phyloP scores from a whole-genome alignment of 2,113 vertebrate genomes.

The Pogonocichla stellata region DNA sequence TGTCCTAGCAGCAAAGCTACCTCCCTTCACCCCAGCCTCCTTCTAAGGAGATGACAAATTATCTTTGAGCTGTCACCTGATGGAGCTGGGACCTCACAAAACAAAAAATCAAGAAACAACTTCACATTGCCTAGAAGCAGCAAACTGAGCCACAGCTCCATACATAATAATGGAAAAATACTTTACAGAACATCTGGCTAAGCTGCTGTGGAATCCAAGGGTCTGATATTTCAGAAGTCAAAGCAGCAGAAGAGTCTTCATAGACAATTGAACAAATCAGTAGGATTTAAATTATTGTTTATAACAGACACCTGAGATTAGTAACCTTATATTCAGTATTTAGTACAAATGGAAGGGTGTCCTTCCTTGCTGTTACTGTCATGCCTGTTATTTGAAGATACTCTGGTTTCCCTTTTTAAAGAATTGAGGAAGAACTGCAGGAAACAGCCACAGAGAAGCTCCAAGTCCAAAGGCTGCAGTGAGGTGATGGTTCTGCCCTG shows the following conservation, averaged over 20 bases:
- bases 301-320: background rate
- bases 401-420: background rate
- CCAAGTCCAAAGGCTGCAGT: background rate
- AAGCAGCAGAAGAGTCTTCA: background rate
- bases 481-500: background rate
- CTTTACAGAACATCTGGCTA: background rate
- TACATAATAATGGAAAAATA: background rate
- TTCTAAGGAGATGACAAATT: background rate
- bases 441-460: background rate
- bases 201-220: background rate
- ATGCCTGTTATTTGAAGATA: background rate
- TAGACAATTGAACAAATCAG: background rate
- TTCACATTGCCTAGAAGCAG: background rate
- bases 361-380: background rate
- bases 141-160: background rate
- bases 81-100: background rate
- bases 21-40: background rate
- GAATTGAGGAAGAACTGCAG: rapidly evolving
- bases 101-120: background rate
- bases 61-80: background rate
- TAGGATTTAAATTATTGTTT: background rate
- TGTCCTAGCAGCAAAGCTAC: background rate
- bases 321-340: background rate
- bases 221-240: background rate
- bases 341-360: background rate